Percentiles rank a stretch among this genome's conserved stretches.
Conservation (phyloP, 2,888 invertebrate species). For the Cosmia trapezina region DNA sequence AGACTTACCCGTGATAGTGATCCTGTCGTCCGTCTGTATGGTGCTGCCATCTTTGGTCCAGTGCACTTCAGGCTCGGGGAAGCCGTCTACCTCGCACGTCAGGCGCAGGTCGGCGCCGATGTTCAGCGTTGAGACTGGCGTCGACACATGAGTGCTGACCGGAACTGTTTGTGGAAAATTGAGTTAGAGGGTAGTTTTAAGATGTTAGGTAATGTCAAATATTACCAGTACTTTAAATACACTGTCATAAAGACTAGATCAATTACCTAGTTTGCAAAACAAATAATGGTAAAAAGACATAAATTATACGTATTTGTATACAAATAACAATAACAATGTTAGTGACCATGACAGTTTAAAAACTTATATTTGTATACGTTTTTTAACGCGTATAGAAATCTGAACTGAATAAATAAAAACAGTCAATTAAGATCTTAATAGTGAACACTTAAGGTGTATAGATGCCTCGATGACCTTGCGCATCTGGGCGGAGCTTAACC, state of each 20-base stretch:
- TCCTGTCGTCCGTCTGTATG: conserved; percentile 89
- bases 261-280: too few species aligned
- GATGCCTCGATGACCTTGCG: too few species aligned
- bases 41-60: conserved; percentile 95
- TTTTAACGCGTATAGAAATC: not conserved
- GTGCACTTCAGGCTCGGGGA: conserved; percentile 93
- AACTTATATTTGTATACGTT: not conserved
- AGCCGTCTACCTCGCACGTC: conserved; percentile 94
- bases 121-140: conserved; percentile 89
- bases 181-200: conserved; percentile 8
- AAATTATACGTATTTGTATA: not conserved
- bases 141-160: conserved; percentile 91
- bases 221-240: too few species aligned
- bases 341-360: too few species aligned
- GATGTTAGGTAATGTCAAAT: not conserved
- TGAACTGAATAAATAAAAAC: not conserved
- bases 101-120: conserved; percentile 93
- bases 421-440: not conserved
- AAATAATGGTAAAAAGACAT: not conserved
- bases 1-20: conserved; percentile 92
- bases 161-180: conserved; percentile 85
- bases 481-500: too few species aligned
- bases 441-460: too few species aligned
- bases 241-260: not conserved
- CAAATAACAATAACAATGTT: too few species aligned